Base-by-base conservation (phyloP, 2,797 vertebrate genomes). In the Sebastes ruberrimus region DNA sequence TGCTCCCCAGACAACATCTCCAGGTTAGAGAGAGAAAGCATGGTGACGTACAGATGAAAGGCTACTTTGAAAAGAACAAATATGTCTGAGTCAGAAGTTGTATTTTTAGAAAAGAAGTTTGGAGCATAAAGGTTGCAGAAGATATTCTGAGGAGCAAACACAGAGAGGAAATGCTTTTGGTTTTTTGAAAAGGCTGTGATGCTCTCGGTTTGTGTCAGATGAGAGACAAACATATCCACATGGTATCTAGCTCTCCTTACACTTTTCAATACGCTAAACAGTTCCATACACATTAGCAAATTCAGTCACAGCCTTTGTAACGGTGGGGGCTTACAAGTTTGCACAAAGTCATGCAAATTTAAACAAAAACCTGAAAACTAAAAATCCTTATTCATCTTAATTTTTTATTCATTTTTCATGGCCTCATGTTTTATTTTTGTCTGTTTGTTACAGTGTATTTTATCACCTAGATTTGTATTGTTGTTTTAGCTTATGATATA, bases 1-100 rank as follows among this genome's bases (percentile, higher is more conserved):
- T 98, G 97, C 86, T 99, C 97, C 13, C 98, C 98, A 0, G 98
- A 99, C 94, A 99, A 98, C 84, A 97, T 99, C 86, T 99, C 98
- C 85, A 99, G 97, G 98, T 99, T 2, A 86, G 87, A 83, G 69
- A 71, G 33, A 14, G 55, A 23, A 18, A 8, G 52, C 18, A 4
- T 3, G 0, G n/a, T 16, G 32, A 32, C 1, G 9, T 28, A 30
- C 38, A 42, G 18, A 71, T 84, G 11, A 74, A 52, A 76, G 32
- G 35, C 30, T 22, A 2, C 20, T 67, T 42, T 53, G 14, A 77
- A n/a, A 32, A 7, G 46, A 49, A 61, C 2, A 60, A 52, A 70
- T 55, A 33, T 20, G 23, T 35, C 32, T 67, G 20, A 42, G 18
- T 59, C n/a, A 23, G 68, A 60, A 18, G 16, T 33, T 38, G 14